These are phyloP conservation scores for Hypena proboscidalis DNA, from an alignment of 2,888 invertebrate species.

Conservation along the genomic window DNA sequence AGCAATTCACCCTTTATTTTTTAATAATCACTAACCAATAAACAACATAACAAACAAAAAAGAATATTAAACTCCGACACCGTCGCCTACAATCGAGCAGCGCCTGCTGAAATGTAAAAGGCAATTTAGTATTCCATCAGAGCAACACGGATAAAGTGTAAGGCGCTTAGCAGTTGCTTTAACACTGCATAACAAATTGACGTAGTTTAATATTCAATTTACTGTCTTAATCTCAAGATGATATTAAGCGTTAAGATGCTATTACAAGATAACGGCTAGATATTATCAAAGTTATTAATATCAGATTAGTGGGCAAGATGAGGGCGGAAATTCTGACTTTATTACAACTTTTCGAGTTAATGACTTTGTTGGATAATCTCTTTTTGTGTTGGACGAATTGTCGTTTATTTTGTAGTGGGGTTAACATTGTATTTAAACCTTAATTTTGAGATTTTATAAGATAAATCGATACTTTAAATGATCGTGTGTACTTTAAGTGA, in stretches of 20 bases:
- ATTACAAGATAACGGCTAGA: constrained; percentile 9
- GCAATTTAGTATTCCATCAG: constrained; percentile 45
- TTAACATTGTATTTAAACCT: too few species aligned
- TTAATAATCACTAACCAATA: too few species aligned
- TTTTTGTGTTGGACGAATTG: too few species aligned
- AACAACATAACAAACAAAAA: too few species aligned
- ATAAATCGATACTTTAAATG: too few species aligned
- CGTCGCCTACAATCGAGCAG: constrained; percentile 14
- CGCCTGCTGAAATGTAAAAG: constrained; percentile 41
- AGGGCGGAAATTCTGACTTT: not conserved
- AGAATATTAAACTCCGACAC: constrained; percentile 9
- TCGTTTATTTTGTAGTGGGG: too few species aligned
- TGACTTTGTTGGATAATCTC: not conserved
- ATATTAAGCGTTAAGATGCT: constrained; percentile 21
- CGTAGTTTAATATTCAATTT: constrained; percentile 46
- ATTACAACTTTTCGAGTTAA: not conserved
- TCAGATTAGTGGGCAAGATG: not conserved
- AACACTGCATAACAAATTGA: constrained; percentile 43
- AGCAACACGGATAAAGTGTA: constrained; percentile 41
- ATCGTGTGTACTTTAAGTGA: too few species aligned
- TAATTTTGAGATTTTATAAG: too few species aligned
- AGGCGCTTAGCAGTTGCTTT: constrained; percentile 42
- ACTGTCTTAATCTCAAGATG: constrained; percentile 26
- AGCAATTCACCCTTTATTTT: too few species aligned
- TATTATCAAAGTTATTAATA: constrained; percentile 1